Evolutionary conservation across 2,113 vertebrate species (phyloP), one percentile per base, ranked within the genome.

Genomic region (Cinclus mexicanus): DNA sequence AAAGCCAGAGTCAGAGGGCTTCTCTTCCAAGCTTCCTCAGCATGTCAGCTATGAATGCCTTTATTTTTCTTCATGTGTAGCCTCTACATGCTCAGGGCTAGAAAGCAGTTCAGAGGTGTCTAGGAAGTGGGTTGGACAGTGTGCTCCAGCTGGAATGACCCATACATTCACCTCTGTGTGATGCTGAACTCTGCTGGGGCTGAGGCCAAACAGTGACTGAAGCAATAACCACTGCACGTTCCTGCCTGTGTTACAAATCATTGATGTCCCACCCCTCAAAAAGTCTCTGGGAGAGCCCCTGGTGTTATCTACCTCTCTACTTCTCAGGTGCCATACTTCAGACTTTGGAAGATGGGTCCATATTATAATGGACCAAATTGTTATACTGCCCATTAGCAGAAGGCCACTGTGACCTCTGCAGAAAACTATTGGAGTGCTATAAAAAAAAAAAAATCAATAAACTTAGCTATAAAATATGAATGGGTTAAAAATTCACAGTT

Each of bases 401-500:
- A 91, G 89, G 53, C 65, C 53, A 44, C 28, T 49, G 87, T 89
- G 70, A 75, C 59, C 84, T 70, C 63, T 76, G 59, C 72, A 87
- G 84, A 79, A 93, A 83, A 83, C 67, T 46, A 47, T 14, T 91
- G 49, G 29, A 84, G 18, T 71, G n/a, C 23, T 85, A 4, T 23
- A 63, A 87, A 88, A 37, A 37, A 37, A 37, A 37, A 37, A 83
- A 83, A 72, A 82, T 72, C 63, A 87, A 63, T 85, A 91, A 69
- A 65, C 49, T 69, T 55, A 69, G 37, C 59, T 53, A 85, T 69
- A 65, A 95, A 87, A 82, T 87, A 91, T 19, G 57, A 76, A 69
- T 12, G 55, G 25, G 53, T 85, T 93, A 93, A 96, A 95, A 95
- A 91, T 35, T 57, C 77, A 52, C 49, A 76, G 74, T 53, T 83